Conservation (phyloP, 2,888 invertebrate species). For the Drosophila mimetica region DNA sequence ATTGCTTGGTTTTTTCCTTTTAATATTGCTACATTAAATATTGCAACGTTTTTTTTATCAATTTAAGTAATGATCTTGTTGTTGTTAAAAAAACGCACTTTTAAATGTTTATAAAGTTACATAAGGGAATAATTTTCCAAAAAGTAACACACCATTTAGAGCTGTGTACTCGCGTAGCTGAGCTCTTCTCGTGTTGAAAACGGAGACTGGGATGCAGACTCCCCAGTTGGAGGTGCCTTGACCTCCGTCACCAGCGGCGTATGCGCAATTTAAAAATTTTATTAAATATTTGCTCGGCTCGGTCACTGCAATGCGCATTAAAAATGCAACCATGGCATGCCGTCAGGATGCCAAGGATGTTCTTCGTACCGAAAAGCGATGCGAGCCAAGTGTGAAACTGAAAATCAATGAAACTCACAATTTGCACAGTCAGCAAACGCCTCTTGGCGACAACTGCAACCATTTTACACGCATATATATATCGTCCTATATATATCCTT, state of each 20-base stretch:
- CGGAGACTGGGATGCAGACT: background rate
- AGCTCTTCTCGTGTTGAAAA: background rate
- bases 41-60: too few relatives aligned
- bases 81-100: too few relatives aligned
- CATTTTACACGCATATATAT: background rate
- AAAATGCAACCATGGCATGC: conserved; percentile 60
- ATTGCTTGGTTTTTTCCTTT: too few relatives aligned
- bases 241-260: conserved; percentile 24
- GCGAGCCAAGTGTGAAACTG: conserved; percentile 43
- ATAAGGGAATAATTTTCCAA: background rate
- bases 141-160: background rate
- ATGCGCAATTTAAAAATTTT: conserved; percentile 48
- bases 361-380: conserved; percentile 14
- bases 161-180: background rate
- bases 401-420: conserved; percentile 70
- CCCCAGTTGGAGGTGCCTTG: conserved; percentile 1
- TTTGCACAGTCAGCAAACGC: conserved; percentile 52
- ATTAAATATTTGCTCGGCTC: conserved; percentile 60
- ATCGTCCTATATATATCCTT: conserved; percentile 1
- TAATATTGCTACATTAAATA: too few relatives aligned
- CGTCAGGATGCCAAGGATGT: conserved; percentile 48
- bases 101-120: too few relatives aligned
- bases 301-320: conserved; percentile 71
- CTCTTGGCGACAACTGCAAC: conserved; percentile 44
- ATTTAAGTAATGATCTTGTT: too few relatives aligned